Evolutionary conservation across 2,113 vertebrate species (phyloP), one percentile per base, ranked within the genome.

Genomic region (Nothoprocta perdicaria): DNA sequence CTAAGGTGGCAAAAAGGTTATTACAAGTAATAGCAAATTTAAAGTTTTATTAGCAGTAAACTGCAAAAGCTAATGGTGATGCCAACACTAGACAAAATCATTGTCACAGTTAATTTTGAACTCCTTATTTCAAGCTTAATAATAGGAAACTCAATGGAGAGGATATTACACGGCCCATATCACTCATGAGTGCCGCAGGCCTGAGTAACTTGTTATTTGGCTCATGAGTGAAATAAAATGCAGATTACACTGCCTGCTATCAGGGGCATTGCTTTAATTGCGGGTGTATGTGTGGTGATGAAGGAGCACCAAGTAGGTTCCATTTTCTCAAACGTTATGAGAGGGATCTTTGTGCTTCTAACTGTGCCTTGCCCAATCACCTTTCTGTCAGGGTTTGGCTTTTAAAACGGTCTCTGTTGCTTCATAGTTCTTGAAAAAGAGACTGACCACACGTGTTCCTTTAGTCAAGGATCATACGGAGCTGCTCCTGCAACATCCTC

Each of bases 91-190:
- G 96, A 98, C 97, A 98, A 98, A 98, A 98, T 97, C 97, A 97
- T 98, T 98, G 98, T 98, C 98, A 98, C 97, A 98, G 97, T 98
- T 98, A 98, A 98, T 98, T 98, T 95, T 98, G 97, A 98, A 98
- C 97, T 98, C 98, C 97, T 98, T 98, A 98, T 98, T 98, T 98
- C 97, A 98, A 98, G 97, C 97, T 98, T 98, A 98, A 98, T 98
- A 98, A 98, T 98, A 98, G 97, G 97, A 98, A 98, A 98, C 97
- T 98, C 98, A 98, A 96, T 97, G 97, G 97, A 98, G 98, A 98
- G 97, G 97, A 97, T 98, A 98, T 98, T 98, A 98, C 98, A 98
- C 96, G 97, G 97, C 97, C 98, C 98, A 98, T 98, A 98, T 98
- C 98, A 97, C 97, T 98, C 98, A 97, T 96, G 97, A 98, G 97